Evolutionary conservation across 2,888 invertebrate genomes (phyloP).

Genomic region (Diplolepis rosae): DNA sequence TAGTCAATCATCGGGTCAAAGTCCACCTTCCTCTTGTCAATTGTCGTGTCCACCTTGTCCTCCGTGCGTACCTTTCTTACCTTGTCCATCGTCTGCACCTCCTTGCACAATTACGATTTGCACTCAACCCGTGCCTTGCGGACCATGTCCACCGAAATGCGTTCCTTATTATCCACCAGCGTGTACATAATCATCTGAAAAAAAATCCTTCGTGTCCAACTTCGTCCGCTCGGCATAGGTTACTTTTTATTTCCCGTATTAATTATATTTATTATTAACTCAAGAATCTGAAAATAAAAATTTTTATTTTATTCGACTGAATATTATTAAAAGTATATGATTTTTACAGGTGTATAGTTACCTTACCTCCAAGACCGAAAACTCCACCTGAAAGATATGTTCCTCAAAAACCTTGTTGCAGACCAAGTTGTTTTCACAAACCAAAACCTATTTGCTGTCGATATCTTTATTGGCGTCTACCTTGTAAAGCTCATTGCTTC

Average conservation of each 20-base stretch:
- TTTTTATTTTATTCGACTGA: background rate
- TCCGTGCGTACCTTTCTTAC: conserved; percentile 56
- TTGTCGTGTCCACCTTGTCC: conserved; percentile 40
- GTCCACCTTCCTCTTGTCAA: background rate
- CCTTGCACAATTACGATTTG: conserved; percentile 60
- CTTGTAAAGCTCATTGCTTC: conserved; percentile 60
- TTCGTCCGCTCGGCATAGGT: conserved; percentile 56
- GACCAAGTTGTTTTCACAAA: conserved; percentile 53
- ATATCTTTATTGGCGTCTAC: conserved; percentile 55
- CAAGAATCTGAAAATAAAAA: background rate
- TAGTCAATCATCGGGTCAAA: background rate
- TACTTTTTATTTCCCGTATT: conserved; percentile 23
- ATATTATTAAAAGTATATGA: background rate
- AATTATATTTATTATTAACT: background rate
- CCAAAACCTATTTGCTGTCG: conserved; percentile 54
- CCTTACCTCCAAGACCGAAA: conserved; percentile 47
- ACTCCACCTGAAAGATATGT: conserved; percentile 44
- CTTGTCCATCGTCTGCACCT: conserved; percentile 49
- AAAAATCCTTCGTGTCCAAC: background rate
- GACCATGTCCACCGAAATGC: conserved; percentile 60
- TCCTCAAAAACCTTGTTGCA: conserved; percentile 52
- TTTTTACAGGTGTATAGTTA: conserved; percentile 52
- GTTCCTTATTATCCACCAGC: conserved; percentile 52
- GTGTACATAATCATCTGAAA: conserved; percentile 41
- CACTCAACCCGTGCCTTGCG: conserved; percentile 61